These are phyloP conservation scores for Poecilus cupreus DNA, from an alignment of 2,888 invertebrate species.

Conservation along the genomic window DNA sequence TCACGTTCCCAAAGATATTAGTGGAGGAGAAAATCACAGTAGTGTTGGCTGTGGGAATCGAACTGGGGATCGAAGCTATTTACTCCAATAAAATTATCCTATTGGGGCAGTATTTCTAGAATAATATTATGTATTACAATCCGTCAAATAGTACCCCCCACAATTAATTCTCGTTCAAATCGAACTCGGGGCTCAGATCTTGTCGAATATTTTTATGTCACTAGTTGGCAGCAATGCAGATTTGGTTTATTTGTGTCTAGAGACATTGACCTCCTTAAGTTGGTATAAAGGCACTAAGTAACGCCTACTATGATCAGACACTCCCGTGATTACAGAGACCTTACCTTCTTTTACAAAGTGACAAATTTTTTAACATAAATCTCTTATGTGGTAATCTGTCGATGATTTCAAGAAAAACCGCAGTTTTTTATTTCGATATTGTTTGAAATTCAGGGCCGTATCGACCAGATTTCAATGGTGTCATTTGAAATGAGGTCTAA, in stretches of 20 bases:
- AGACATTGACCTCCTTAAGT: conserved; percentile 35
- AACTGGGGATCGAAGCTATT: no score
- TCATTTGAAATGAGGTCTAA: no score
- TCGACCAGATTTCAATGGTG: not conserved
- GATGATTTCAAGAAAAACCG: conserved; percentile 20
- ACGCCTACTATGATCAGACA: not conserved
- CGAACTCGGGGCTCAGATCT: no score
- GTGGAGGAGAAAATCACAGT: no score
- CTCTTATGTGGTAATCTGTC: not conserved
- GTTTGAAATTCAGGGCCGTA: not conserved
- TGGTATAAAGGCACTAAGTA: not conserved
- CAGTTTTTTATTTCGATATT: conserved; percentile 7
- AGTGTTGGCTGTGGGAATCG: no score
- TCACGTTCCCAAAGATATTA: no score
- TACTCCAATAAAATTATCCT: no score
- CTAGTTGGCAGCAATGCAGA: not conserved
- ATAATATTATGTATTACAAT: no score
- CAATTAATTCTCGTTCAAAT: no score
- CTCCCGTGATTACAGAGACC: not conserved
- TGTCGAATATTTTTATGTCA: no score
- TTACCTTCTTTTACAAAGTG: not conserved
- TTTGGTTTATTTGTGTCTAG: not conserved
- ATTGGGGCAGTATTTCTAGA: no score
- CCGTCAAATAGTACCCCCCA: no score
- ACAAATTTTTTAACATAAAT: conserved; percentile 9